Evolutionary conservation across 2,797 vertebrate genomes (phyloP), one percentile per base, ranked within the genome.

Genomic region (Liasis olivaceus): DNA sequence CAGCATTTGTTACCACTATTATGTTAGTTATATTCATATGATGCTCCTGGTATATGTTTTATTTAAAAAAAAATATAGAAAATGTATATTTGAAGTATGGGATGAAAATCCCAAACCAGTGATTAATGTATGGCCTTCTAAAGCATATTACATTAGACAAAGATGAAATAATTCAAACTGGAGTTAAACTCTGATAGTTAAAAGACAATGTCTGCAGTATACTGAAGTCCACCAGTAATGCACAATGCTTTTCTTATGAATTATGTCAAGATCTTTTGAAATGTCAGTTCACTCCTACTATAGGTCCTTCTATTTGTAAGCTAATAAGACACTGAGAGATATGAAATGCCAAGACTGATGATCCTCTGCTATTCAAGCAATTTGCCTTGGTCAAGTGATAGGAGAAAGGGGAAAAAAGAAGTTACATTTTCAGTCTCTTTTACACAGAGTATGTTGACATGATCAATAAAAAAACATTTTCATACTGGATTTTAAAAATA

Each of bases 261-360:
- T 0, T 0, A 93, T 96, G 95, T 96, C 97, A 96, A 91, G 96
- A 95, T 96, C 95, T 97, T 95, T 94, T 90, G 92, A 97, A 98
- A 97, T 97, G 96, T 97, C 97, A 97, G 86, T 72, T 94, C 94
- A 91, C 94, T 92, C 91, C 91, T 64, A 60, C 87, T 96, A 89
- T 88, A 90, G 77, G 63, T 87, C 26, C 22, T 96, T 92, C 72
- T 92, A 92, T 95, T 93, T 96, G 58, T 95, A 93, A 96, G 11
- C 62, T 96, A 92, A 92, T n/a, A 88, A 92, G 95, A 94, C 86
- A 94, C 86, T 93, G 94, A 90, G 88, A 88, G 85, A 8, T 88
- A 85, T 93, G 58, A n/a, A 69, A 59, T 92, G 77, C 4, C 88
- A 91, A 95, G 59, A 94, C 42, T 15, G 63, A 93, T 89, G 91